Evolutionary conservation across 2,888 invertebrate species (phyloP).

Genomic region (Zygaena filipendulae): DNA sequence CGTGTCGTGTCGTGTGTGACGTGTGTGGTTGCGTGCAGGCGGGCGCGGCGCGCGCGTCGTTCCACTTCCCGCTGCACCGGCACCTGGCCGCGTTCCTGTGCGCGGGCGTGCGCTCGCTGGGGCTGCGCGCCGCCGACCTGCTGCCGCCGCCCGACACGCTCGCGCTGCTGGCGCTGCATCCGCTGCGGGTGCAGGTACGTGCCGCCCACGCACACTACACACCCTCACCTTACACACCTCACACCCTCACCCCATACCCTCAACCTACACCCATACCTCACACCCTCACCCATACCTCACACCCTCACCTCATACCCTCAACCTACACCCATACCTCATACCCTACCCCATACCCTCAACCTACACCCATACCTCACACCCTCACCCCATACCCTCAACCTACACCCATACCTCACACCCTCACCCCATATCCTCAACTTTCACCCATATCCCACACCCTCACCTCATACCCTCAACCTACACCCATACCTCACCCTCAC

Average conservation of each 20-base stretch:
- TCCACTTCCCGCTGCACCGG: conserved; percentile 96
- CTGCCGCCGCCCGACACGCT: conserved; percentile 83
- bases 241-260: conserved; percentile 1
- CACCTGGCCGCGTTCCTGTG: conserved; percentile 76
- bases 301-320: not conserved
- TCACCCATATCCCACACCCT: no score
- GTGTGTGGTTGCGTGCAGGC: conserved; percentile 48
- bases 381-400: no score
- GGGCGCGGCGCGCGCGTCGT: conserved; percentile 89
- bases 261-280: no score
- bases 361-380: not conserved
- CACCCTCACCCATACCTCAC: not conserved
- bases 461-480: no score
- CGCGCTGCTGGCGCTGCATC: conserved; percentile 89
- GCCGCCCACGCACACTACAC: not conserved
- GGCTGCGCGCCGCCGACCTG: conserved; percentile 79
- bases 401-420: no score
- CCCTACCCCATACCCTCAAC: no score
- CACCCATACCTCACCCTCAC: no score
- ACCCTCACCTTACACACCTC: not conserved
- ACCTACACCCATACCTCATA: no score
- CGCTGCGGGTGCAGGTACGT: conserved; percentile 90
- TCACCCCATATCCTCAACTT: not conserved
- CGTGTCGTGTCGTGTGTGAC: not conserved
- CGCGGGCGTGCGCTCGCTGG: conserved; percentile 85